Base-by-base conservation (phyloP, 2,113 vertebrate genomes). In the Australoheros scitulus region DNA sequence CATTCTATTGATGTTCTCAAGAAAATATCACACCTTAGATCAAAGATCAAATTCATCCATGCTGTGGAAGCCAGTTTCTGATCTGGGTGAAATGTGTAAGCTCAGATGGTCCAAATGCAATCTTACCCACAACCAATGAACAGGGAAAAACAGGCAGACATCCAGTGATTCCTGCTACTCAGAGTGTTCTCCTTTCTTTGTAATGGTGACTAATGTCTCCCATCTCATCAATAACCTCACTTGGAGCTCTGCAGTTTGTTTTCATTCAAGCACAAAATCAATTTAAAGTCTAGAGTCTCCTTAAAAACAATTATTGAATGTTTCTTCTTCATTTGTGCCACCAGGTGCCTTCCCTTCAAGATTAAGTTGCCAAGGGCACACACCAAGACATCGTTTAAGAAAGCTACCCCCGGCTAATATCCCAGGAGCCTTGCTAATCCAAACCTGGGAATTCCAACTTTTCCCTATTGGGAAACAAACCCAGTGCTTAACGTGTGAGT, bases 191-290 rank as follows among this genome's bases (percentile, higher is more conserved):
- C 15, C 61, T 32, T 18, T 7, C 55, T 76, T 29, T 1, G 14
- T 80, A 72, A 86, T 17, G 61, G 26, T 79, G 78, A 88, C n/a
- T 41, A 82, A 87, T 72, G 32, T 3, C 64, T 13, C 17, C 50
- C n/a, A 3, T 78, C 5, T 10, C 41, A 36, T 80, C 50, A 32
- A 52, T 81, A 20, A 61, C 59, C 57, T 83, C 63, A 64, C 22
- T 70, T 29, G 24, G 43, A 43, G 38, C 32, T 36, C 36, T 17
- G 9, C 24, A 8, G 68, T 76, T 59, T 56, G 32, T 63, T 85
- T 81, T 77, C 43, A 68, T 56, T 79, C 6, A 17, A 60, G 56
- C 41, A 78, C 22, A 72, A 38, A 75, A 61, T 59, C 7, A 26
- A 59, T 65, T 79, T 68, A 43, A 70, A 63, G 80, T 22, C 24